Evolutionary conservation across 1,140 invertebrate species (phyloP).

Genomic region (Drosophila tropicalis): DNA sequence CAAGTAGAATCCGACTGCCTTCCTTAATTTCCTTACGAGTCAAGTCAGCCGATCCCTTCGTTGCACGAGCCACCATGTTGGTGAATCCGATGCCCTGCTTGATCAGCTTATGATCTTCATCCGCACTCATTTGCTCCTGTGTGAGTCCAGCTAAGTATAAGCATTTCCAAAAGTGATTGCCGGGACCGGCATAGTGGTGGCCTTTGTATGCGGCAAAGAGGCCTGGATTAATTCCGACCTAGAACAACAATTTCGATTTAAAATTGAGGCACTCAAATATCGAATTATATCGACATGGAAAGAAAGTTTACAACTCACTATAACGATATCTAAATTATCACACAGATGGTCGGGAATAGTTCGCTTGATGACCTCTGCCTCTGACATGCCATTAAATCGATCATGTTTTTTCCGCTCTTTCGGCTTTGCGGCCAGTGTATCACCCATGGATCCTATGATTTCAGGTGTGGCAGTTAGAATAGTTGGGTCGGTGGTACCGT

Average conservation of each 20-base stretch:
- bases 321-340: conserved; percentile 97
- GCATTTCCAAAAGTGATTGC: conserved; percentile 99
- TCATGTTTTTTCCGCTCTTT: conserved; percentile 97
- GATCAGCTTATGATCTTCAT: conserved; percentile 96
- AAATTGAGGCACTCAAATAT: background rate
- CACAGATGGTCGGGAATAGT: conserved; percentile 96
- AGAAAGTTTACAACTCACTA: conserved; percentile 91
- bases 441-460: conserved; percentile 10
- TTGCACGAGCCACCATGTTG: conserved; percentile 97
- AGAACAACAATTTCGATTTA: conserved; percentile 37
- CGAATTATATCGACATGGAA: conserved; percentile 8
- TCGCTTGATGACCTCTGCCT: conserved; percentile 96
- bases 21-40: conserved; percentile 98
- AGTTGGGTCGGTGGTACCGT: background rate
- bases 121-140: conserved; percentile 96
- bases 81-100: conserved; percentile 98
- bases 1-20: conserved; percentile 94
- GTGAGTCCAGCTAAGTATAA: conserved; percentile 96
- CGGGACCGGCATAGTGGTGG: conserved; percentile 98
- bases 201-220: conserved; percentile 98
- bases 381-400: conserved; percentile 97
- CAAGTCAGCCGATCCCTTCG: conserved; percentile 97
- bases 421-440: conserved; percentile 37
- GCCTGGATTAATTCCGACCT: conserved; percentile 99
- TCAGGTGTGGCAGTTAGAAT: background rate